A percentile compares a stretch with the other conserved stretches of the same genome.
These are phyloP conservation scores for Caenorhabditis tropicalis DNA, from an alignment of 1,140 invertebrate genomes.

Conservation along the genomic window DNA sequence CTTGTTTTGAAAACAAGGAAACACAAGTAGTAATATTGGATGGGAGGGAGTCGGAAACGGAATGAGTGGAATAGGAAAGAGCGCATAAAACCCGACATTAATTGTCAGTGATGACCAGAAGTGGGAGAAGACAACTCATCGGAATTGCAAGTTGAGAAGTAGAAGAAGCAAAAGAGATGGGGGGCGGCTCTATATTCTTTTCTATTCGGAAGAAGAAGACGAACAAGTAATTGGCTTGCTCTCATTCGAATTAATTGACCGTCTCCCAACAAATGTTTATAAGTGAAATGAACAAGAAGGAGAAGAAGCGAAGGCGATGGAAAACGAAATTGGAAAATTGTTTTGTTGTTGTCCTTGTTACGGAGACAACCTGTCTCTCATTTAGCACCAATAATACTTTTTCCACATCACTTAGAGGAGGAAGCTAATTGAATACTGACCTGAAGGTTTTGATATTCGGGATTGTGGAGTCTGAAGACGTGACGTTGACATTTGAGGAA, in stretches of 20 bases:
- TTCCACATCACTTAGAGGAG: background rate
- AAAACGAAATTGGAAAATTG: conserved; percentile 42
- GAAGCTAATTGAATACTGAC: background rate
- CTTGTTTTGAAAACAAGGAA: background rate
- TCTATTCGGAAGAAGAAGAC: background rate
- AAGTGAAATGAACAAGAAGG: conserved; percentile 25
- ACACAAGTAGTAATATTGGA: background rate
- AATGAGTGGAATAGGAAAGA: conserved; percentile 42
- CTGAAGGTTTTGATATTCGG: background rate
- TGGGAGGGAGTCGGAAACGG: background rate
- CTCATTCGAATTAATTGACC: conserved; percentile 43
- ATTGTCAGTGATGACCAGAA: conserved; percentile 40
- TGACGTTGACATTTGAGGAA: conserved; percentile 12
- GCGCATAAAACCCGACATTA: conserved; percentile 43
- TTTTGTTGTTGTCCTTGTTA: background rate
- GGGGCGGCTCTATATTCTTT: conserved; percentile 14
- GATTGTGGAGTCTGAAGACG: conserved; percentile 31
- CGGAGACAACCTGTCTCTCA: conserved; percentile 32
- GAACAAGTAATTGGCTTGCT: conserved; percentile 22
- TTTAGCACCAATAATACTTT: background rate
- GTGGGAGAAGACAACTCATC: background rate
- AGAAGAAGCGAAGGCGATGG: too few relatives aligned
- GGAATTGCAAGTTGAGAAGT: conserved; percentile 36
- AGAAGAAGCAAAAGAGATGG: background rate
- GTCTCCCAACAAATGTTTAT: conserved; percentile 36